Evolutionary conservation across 2,113 vertebrate species (phyloP).

Genomic region (Sylvia atricapilla): DNA sequence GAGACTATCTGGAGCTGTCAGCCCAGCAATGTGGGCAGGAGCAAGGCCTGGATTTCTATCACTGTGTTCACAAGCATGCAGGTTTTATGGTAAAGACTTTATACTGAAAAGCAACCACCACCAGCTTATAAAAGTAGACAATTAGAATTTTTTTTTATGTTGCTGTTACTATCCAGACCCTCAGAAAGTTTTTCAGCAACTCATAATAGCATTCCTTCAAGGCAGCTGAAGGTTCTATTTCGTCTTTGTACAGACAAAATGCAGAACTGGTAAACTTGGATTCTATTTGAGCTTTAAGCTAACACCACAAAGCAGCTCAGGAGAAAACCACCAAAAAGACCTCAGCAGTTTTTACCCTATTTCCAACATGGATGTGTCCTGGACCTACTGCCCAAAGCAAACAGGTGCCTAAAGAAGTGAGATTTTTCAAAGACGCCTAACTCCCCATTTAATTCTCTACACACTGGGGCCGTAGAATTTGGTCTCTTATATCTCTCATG

Average conservation of each 20-base stretch:
- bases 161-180: not conserved
- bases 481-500: not conserved
- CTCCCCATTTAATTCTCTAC: not conserved
- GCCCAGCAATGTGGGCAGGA: not conserved
- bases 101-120: not conserved
- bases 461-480: rapidly evolving
- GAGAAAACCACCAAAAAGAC: not conserved
- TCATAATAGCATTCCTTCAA: not conserved
- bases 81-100: not conserved
- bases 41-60: not conserved
- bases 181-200: not conserved
- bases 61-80: not conserved
- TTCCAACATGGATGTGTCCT: not conserved
- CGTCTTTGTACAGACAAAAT: not conserved
- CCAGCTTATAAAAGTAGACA: not conserved
- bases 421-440: not conserved
- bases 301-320: not conserved
- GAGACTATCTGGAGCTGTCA: not conserved
- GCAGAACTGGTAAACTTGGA: rapidly evolving
- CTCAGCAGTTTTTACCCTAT: not conserved
- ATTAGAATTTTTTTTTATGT: not conserved
- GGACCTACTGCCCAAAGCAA: not conserved
- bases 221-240: not conserved
- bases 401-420: not conserved
- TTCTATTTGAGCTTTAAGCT: not conserved